Evolutionary conservation across 2,113 vertebrate genomes (phyloP), one percentile per base, ranked within the genome.

Genomic region (Oryzias celebensis): DNA sequence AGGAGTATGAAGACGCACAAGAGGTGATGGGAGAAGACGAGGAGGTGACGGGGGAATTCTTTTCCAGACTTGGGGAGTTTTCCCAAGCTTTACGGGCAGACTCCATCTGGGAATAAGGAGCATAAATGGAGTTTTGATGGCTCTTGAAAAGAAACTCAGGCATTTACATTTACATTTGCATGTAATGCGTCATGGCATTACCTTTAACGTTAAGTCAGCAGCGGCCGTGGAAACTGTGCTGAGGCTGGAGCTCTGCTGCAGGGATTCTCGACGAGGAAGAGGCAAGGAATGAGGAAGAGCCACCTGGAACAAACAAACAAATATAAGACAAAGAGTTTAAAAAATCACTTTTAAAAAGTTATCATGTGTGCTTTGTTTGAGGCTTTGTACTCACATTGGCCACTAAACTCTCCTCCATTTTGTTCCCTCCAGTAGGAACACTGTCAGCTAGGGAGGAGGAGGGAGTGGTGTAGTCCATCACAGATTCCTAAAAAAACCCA

Each of bases 11-110:
- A 13, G 93, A 92, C 52, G 88, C 86, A 83, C 90, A 90, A 5
- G 94, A 92, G 36, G 91, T 91, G 73, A 96, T 94, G 10, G 96
- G 94, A 75, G 97, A 94, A 0, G 95, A 94, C 15, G 96, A 88
- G 2, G 97, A 94, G 5, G 95, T 94, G 72, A 94, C 95, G 0
- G 96, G 96, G 0, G 96, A 96, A 42, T 88, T 95, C 77, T 98
- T 99, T 74, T 98, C 97, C 69, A 98, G 87, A 61, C 91, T 98
- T 1, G 96, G 97, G 7, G 97, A 99, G 90, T 99, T 99, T 84
- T 99, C 97, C 97, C 97, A 98, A 0, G 97, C 97, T 83, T 99
- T 99, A 14, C 97, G 94, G 14, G 97, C 97, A 2, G 97, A 99
- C 74, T 99, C 97, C 97, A 99, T 99, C 97, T 99, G 78, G 20